phyloP scores from a whole-genome alignment of 2,888 invertebrate genomes.

The Thecocarcelia acutangulata region DNA sequence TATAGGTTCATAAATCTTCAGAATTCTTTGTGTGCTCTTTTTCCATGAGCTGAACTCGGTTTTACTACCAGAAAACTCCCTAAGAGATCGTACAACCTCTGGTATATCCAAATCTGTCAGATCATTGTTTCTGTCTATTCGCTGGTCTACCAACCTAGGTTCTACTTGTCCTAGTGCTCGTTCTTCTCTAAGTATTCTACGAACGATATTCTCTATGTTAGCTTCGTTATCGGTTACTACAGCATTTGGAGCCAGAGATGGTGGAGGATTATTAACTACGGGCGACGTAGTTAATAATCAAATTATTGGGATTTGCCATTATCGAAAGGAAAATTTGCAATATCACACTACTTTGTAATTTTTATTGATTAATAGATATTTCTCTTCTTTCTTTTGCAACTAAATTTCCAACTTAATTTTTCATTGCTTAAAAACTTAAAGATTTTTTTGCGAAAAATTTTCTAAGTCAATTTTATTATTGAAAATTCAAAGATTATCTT shows the following conservation, averaged over 20 bases:
- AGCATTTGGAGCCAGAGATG: background rate
- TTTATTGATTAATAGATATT: too few species aligned
- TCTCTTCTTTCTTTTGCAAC: too few species aligned
- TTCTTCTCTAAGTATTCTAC: slow-evolving; percentile 16
- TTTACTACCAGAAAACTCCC: background rate
- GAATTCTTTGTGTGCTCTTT: slow-evolving; percentile 10
- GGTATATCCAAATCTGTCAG: slow-evolving; percentile 6
- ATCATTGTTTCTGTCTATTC: slow-evolving; percentile 2
- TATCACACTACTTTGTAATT: background rate
- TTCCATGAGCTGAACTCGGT: slow-evolving; percentile 5
- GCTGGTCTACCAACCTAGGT: background rate
- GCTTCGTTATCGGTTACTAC: slow-evolving; percentile 5
- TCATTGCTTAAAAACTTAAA: too few species aligned
- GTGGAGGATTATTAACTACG: slow-evolving; percentile 2
- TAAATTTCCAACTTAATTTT: too few species aligned
- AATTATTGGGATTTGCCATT: slow-evolving; percentile 42
- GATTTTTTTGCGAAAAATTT: too few species aligned
- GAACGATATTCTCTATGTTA: slow-evolving; percentile 4
- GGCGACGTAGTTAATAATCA: background rate
- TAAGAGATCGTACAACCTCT: slow-evolving; percentile 1
- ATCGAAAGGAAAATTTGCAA: background rate
- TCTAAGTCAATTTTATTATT: too few species aligned
- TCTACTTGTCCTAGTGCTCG: slow-evolving; percentile 9
- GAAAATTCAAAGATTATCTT: too few species aligned
- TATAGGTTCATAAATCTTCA: slow-evolving; percentile 10